Evolutionary conservation across 2,797 vertebrate genomes (phyloP).

Genomic region (Miichthys miiuy): DNA sequence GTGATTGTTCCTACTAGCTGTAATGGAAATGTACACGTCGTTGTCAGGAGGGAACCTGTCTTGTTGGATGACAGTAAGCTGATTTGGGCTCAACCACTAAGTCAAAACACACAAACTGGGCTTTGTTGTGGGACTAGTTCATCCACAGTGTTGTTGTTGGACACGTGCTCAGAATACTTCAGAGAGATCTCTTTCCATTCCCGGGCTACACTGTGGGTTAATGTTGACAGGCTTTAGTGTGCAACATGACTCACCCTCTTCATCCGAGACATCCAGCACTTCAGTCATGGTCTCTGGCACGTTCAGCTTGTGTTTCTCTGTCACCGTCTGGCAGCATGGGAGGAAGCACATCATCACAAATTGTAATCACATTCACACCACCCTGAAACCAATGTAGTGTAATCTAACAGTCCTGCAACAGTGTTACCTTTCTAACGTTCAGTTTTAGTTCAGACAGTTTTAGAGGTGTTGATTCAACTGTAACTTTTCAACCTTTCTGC

Average conservation of each 20-base stretch:
- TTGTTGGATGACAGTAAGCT: neutral
- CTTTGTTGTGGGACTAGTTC: neutral
- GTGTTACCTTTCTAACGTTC: rapidly evolving
- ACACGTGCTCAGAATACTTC: neutral
- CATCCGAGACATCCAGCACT: constrained; percentile 97
- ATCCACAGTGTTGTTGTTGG: neutral
- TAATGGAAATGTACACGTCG: neutral
- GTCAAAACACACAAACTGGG: neutral
- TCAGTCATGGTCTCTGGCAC: constrained; percentile 99
- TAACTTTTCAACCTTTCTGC: too few species aligned
- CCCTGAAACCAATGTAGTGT: neutral
- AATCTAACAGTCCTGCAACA: neutral
- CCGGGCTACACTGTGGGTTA: neutral
- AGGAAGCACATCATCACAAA: neutral
- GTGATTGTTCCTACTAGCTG: neutral
- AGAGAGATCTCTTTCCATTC: neutral
- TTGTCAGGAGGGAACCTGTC: neutral
- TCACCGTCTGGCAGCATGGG: constrained; percentile 88
- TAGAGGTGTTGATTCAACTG: neutral
- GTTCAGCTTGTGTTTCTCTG: constrained; percentile 98
- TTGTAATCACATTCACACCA: neutral
- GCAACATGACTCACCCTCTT: constrained; percentile 90
- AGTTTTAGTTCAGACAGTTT: neutral
- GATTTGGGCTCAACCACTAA: neutral
- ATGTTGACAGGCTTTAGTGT: neutral